Base-by-base conservation (phyloP, 1,140 invertebrate genomes). In the Anastrepha ludens region DNA sequence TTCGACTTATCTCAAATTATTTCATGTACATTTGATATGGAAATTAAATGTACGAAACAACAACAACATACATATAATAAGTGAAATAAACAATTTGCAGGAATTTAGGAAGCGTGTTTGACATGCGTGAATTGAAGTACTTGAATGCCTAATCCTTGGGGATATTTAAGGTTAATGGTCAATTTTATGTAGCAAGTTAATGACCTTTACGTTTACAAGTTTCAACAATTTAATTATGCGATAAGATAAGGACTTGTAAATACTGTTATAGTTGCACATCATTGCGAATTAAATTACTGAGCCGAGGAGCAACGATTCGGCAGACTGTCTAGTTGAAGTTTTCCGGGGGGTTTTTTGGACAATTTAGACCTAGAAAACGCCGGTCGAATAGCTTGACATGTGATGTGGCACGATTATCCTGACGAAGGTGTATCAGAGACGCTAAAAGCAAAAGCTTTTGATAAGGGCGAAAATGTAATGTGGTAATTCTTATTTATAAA, bases 11-110 rank as follows among this genome's bases (percentile, higher is more conserved):
- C 70, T 74, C 3, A 74, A 74, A 74, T 74, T 47, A 74, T 44
- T 74, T 74, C 70, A 47, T 74, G 70, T 74, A 74, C 44, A 74
- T 47, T 74, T 74, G 44, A n/a, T 74, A 74, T 74, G 70, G 70
- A 47, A 74, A 74, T 74, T 74, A 44, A 3, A 29, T 17, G 44
- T n/a, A 17, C 39, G 15, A 4, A 44, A 41, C 39, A 74, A 74
- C 70, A 15, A n/a, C 39, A 74, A 47, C 39, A 74, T 4, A 3
- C 13, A n/a, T 6, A 11, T n/a, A 74, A 74, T 50, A 74, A 74
- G 8, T 74, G 47, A 74, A n/a, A n/a, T 13, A 74, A 74, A 74
- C 70, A 74, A 47, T 74, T 74, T 74, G 29, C 8, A 44, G n/a
- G 70, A 74, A 74, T 47, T 74, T 74, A 74, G 41, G 70, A 41